These are phyloP conservation scores for Siniperca obscura DNA, from an alignment of 2,797 vertebrate genomes.

Conservation along the genomic window DNA sequence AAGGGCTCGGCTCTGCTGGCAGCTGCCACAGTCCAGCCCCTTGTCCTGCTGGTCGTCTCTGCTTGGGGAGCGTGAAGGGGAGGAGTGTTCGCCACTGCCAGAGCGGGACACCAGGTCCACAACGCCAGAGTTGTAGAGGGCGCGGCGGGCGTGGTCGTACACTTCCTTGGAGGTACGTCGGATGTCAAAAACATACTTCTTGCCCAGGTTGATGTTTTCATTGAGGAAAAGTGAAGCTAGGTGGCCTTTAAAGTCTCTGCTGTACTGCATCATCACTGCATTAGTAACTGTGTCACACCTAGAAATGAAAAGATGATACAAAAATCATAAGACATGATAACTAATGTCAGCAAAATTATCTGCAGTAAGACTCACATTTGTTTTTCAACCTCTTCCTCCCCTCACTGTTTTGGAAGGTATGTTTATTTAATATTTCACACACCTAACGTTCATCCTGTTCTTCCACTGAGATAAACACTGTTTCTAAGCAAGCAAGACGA, in stretches of 20 bases:
- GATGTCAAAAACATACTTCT: conserved; percentile 98
- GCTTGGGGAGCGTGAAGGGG: conserved; percentile 82
- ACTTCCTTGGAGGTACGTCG: conserved; percentile 97
- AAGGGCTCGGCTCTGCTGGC: conserved; percentile 91
- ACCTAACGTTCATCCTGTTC: neutral
- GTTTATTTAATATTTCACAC: neutral
- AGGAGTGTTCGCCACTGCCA: conserved; percentile 81
- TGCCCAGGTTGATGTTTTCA: conserved; percentile 97
- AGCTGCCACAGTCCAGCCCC: conserved; percentile 87
- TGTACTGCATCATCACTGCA: conserved; percentile 99
- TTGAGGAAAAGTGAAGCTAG: conserved; percentile 97
- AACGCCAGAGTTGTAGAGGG: conserved; percentile 95
- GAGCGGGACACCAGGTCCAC: conserved; percentile 89
- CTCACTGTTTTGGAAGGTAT: neutral
- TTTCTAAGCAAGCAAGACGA: conserved; percentile 17
- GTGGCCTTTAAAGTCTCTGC: conserved; percentile 97
- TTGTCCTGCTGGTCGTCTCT: conserved; percentile 73
- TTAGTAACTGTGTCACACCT: conserved; percentile 98
- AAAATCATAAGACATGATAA: neutral
- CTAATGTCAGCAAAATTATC: neutral
- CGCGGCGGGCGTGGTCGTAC: conserved; percentile 94
- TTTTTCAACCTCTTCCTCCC: neutral
- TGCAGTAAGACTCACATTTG: neutral
- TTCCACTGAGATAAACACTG: neutral
- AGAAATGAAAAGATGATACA: neutral